A percentile compares a stretch with the other conserved stretches of the same genome.
phyloP scores from a whole-genome alignment of 2,797 vertebrate genomes.

The Threskiornis aethiopicus region DNA sequence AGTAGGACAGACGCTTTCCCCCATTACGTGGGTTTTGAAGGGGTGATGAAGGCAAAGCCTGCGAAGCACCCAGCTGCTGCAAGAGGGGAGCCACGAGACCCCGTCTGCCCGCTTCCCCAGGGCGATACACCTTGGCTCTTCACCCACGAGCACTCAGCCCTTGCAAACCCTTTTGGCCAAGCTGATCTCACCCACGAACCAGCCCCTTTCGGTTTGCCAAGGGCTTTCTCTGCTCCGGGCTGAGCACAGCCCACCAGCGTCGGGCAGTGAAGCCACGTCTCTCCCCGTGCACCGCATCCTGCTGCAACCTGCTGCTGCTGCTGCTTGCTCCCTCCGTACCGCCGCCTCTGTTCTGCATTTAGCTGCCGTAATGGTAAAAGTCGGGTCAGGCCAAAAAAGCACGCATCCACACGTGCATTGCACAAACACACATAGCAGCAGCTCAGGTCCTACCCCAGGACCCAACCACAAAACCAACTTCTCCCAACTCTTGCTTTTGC shows the following conservation, averaged over 20 bases:
- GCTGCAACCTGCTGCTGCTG: neutral
- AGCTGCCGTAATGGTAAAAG: neutral
- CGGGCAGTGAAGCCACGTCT: neutral
- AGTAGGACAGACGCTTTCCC: neutral
- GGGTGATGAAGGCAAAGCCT: neutral
- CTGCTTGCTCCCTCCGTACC: neutral
- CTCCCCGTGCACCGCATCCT: neutral
- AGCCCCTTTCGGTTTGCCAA: neutral
- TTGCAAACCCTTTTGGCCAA: neutral
- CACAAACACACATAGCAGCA: neutral
- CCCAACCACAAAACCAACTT: neutral
- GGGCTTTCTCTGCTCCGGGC: neutral
- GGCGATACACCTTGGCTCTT: neutral
- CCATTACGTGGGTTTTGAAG: neutral
- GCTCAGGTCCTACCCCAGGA: neutral
- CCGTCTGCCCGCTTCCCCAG: neutral
- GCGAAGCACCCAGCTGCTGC: neutral
- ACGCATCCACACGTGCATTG: fast-evolving
- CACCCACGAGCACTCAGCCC: neutral
- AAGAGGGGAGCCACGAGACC: neutral
- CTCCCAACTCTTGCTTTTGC: neutral
- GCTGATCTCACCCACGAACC: neutral
- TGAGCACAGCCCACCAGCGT: neutral
- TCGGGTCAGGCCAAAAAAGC: neutral
- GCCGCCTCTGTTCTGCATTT: neutral